A percentile compares a stretch with the other conserved stretches of the same genome.
phyloP scores from a whole-genome alignment of 2,888 invertebrate genomes.

The Selenia dentaria region DNA sequence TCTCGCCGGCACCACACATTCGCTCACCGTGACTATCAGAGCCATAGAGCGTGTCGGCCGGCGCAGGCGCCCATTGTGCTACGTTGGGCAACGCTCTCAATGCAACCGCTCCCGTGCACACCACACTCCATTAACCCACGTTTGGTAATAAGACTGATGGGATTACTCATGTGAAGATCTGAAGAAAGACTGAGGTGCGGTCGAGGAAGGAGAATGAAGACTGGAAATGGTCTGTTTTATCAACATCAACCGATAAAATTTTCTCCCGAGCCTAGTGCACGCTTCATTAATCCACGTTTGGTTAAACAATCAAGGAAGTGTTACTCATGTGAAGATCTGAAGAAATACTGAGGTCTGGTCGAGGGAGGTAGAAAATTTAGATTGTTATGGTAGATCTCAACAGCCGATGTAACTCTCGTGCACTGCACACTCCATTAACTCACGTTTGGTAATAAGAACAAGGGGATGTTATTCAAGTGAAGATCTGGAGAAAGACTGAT shows the following conservation, averaged over 20 bases:
- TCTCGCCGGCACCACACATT: conserved; percentile 22
- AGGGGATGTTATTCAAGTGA: conserved; percentile 45
- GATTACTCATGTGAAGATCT: conserved; percentile 35
- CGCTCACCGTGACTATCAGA: conserved; percentile 57
- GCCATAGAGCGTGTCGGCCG: conserved; percentile 51
- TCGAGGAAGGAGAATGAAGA: not conserved
- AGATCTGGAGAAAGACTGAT: conserved; percentile 15
- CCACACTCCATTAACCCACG: conserved; percentile 63
- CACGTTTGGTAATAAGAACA: conserved; percentile 67
- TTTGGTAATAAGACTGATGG: conserved; percentile 70
- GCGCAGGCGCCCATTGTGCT: conserved; percentile 41
- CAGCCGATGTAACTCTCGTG: no score
- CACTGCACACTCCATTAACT: conserved; percentile 65
- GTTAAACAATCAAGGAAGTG: conserved; percentile 67
- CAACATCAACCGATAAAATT: no score
- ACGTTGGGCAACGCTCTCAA: conserved; percentile 35
- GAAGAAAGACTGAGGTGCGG: conserved; percentile 5
- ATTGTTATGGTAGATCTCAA: no score
- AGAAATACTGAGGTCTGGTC: conserved; percentile 1
- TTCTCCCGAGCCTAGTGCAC: conserved; percentile 61
- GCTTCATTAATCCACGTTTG: conserved; percentile 65
- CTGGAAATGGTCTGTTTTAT: no score
- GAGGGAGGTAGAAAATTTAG: not conserved
- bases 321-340: conserved; percentile 33
- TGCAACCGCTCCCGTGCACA: conserved; percentile 66